Conservation (phyloP, 2,113 vertebrate genomes). For the Mormyrus iriodes region DNA sequence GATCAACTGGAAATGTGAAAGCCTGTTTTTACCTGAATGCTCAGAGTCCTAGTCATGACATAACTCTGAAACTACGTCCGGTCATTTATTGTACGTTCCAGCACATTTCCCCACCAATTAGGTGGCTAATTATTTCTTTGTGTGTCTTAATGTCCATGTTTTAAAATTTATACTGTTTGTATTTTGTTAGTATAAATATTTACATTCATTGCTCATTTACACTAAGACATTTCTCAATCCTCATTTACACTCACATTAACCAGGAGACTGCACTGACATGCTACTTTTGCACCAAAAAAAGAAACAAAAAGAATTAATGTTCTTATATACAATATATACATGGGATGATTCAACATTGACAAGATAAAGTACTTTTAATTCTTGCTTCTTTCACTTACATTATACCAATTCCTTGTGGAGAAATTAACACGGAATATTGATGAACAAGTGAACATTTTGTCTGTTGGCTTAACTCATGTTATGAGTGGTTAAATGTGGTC, state of each 20-base stretch:
- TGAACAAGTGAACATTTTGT: no score
- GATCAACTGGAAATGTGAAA: no score
- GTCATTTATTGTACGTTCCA: neutral
- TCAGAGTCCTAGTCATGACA: neutral
- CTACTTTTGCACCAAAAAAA: neutral
- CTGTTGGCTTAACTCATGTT: no score
- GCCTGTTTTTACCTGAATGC: neutral
- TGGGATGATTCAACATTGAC: neutral
- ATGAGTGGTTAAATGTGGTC: no score
- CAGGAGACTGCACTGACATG: neutral
- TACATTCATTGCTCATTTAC: neutral
- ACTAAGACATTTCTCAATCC: neutral
- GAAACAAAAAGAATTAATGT: neutral
- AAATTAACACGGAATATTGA: neutral
- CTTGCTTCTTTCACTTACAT: neutral
- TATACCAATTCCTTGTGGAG: neutral
- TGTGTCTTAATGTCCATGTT: neutral
- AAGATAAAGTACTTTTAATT: no score
- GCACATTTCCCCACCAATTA: neutral
- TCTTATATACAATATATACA: neutral
- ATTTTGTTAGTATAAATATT: neutral
- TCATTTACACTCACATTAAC: neutral
- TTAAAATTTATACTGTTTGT: neutral
- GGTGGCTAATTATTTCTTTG: neutral
- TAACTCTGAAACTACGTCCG: neutral